Conservation (phyloP, 2,797 vertebrate genomes). For the Vespertilio murinus region DNA sequence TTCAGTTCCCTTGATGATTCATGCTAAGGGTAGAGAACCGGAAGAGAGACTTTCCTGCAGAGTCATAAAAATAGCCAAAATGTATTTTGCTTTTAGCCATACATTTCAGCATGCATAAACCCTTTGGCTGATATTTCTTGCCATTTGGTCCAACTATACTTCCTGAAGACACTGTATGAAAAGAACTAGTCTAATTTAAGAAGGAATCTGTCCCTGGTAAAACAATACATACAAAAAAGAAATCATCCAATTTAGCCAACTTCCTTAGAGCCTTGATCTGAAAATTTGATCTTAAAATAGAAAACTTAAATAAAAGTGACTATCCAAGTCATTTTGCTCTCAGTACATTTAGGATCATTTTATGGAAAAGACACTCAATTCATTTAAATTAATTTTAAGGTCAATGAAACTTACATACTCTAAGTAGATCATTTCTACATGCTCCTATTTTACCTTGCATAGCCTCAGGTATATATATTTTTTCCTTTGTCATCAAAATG, state of each 20-base stretch:
- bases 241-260: conserved; percentile 51
- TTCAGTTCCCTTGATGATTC: conserved; percentile 63
- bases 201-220: conserved; percentile 71
- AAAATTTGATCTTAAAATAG: conserved; percentile 60
- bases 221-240: conserved; percentile 67
- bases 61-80: conserved; percentile 69
- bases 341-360: background rate
- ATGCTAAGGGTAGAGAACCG: conserved; percentile 48
- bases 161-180: conserved; percentile 70
- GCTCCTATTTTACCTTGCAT: background rate
- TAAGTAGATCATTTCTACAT: background rate
- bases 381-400: background rate
- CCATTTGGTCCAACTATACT: conserved; percentile 69
- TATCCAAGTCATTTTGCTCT: conserved; percentile 4
- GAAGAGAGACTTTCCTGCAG: conserved; percentile 61
- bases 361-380: background rate
- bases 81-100: conserved; percentile 67
- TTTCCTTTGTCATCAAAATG: conserved; percentile 19
- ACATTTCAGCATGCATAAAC: conserved; percentile 49
- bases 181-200: conserved; percentile 74
- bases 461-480: background rate
- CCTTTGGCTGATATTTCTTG: conserved; percentile 66
- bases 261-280: conserved; percentile 64
- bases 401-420: background rate
- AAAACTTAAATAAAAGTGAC: conserved; percentile 53